Evolutionary conservation across 2,113 vertebrate species (phyloP).

Genomic region (Bambusicola thoracicus): DNA sequence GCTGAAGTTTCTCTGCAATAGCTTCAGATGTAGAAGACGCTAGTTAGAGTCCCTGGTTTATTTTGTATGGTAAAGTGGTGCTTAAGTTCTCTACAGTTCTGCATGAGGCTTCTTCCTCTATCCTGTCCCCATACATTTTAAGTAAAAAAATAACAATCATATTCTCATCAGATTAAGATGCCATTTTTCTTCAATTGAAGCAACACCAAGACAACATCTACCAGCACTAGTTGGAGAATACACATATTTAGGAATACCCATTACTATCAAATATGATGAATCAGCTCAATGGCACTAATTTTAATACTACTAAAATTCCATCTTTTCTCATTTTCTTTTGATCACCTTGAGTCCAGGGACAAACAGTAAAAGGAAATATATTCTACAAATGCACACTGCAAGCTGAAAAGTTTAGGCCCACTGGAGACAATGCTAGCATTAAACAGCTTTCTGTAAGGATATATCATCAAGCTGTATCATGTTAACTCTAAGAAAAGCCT

Average conservation of each 20-base stretch:
- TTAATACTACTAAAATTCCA: not conserved
- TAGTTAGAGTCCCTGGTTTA: not conserved
- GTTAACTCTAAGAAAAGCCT: not conserved
- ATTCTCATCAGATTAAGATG: not conserved
- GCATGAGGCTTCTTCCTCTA: not conserved
- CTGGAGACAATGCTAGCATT: not conserved
- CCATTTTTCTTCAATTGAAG: not conserved
- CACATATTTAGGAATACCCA: not conserved
- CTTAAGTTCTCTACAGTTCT: not conserved
- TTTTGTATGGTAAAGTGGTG: not conserved
- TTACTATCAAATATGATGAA: not conserved
- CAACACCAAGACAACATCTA: not conserved
- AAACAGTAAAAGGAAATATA: not conserved
- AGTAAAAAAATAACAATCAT: not conserved
- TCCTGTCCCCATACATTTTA: not conserved
- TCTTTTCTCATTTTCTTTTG: not conserved
- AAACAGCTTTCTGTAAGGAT: not conserved
- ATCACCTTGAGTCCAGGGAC: not conserved
- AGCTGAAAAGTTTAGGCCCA: not conserved
- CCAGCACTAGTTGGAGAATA: not conserved
- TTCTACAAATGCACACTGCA: not conserved
- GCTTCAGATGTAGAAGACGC: not conserved
- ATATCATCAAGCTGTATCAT: not conserved
- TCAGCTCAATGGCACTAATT: not conserved
- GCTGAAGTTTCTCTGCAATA: not conserved